Base-by-base conservation (phyloP, 23 tunicate genomes). In the Trididemnum miniatum region DNA sequence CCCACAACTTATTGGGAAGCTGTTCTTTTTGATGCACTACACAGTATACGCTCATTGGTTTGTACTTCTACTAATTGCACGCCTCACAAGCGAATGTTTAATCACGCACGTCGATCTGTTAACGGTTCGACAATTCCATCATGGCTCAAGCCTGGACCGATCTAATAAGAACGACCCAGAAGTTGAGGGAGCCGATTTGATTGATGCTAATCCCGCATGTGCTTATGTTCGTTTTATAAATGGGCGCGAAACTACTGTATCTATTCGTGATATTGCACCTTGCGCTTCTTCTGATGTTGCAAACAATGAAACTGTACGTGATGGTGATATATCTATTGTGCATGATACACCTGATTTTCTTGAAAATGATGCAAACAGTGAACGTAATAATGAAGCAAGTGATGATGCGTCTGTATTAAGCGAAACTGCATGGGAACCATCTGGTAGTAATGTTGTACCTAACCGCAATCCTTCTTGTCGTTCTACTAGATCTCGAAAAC, bases 131-230 rank as follows among this genome's bases (percentile, higher is more conserved):
- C 82, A 2, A 12, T 81, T 25, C 81, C 59, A 2, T 34, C 85
- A 31, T 81, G 85, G 80, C 59, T 81, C 2, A 20, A 27, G 5
- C 78, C 85, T 27, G 85, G 80, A 2, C 78, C 57, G 7, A 15
- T n/a, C 15, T 22, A 74, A 32, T 25, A 69, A 36, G 31, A 7
- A 81, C 31, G 85, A 71, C 32, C 37, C 51, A 4, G 9, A 28
- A 31, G 82, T 78, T 2, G 75, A 78, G 2, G 82, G 60, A 78
- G 82, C 38, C 24, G 36, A 78, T 4, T 32, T 78, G 37, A 12
- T 78, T 2, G 24, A 60, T 9, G 76, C 36, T 5, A 78, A 31
- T 27, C 37, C 75, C 4, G 25, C 27, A 4, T 59, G 31, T 30
- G 82, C 76, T 12, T 18, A 28, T 4, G 76, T 78, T 12, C 57